Percentiles rank a stretch among this genome's conserved stretches.
Conservation (phyloP, 1,140 invertebrate genomes). For the Drosophila nasuta region DNA sequence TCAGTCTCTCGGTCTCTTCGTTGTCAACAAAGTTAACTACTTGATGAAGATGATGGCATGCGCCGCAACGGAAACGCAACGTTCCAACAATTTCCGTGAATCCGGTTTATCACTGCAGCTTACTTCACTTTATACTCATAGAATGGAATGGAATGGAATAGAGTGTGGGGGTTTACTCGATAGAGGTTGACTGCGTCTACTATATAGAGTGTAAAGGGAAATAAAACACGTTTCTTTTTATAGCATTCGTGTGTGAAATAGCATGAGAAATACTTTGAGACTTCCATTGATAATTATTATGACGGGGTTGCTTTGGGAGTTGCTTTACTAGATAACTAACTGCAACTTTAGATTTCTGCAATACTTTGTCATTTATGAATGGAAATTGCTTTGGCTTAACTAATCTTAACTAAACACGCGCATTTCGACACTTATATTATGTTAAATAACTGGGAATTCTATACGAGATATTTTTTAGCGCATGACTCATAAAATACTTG, state of each 20-base stretch:
- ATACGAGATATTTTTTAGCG: too few relatives aligned
- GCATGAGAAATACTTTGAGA: constrained; percentile 6
- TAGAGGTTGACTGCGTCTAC: constrained; percentile 2
- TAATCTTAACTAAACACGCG: too few relatives aligned
- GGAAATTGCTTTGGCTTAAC: too few relatives aligned
- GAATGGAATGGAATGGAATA: constrained; percentile 9
- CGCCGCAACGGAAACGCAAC: constrained; percentile 48
- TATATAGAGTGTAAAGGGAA: constrained; percentile 8
- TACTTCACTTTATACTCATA: too few relatives aligned
- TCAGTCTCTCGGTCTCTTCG: neutral
- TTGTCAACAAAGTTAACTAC: constrained; percentile 7
- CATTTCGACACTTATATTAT: too few relatives aligned
- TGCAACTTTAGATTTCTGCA: neutral
- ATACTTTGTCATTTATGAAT: constrained; percentile 2
- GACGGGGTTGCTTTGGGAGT: neutral
- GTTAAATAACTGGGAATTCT: too few relatives aligned
- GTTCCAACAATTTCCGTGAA: constrained; percentile 57
- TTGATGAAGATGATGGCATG: constrained; percentile 23
- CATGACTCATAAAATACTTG: constrained; percentile 13
- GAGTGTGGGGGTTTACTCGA: neutral
- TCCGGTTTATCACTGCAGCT: constrained; percentile 54
- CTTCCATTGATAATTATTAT: constrained; percentile 6
- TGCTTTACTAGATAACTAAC: neutral
- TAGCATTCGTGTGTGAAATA: constrained; percentile 9
- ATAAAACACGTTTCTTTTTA: constrained; percentile 27